phyloP scores from a whole-genome alignment of 2,888 invertebrate genomes.

The Pollenia griseotomentosa region DNA sequence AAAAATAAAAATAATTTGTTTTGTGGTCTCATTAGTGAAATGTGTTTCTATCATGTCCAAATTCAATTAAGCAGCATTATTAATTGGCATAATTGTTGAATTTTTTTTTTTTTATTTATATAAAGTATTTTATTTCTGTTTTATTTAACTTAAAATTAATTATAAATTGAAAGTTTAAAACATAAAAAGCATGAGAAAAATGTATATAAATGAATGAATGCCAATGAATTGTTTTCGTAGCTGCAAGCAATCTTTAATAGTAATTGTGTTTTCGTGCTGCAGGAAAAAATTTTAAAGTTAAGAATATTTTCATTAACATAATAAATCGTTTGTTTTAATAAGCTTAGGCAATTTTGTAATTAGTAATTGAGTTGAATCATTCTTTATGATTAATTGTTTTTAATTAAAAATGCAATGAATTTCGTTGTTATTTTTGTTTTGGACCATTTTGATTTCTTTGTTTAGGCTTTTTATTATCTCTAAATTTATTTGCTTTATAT shows the following conservation, averaged over 20 bases:
- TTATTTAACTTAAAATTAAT: slow-evolving; percentile 7
- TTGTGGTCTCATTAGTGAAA: slow-evolving; percentile 72
- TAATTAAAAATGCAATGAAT: slow-evolving; percentile 8
- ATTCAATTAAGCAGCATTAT: slow-evolving; percentile 71
- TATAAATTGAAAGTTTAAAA: background rate
- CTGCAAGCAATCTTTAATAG: too few relatives aligned
- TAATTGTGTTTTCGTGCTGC: too few relatives aligned
- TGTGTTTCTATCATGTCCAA: slow-evolving; percentile 70
- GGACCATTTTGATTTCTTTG: background rate
- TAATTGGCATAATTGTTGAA: slow-evolving; percentile 71
- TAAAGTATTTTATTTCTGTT: background rate
- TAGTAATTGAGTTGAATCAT: too few relatives aligned
- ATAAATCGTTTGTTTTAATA: too few relatives aligned
- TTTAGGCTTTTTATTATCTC: background rate
- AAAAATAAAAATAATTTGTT: slow-evolving; percentile 66
- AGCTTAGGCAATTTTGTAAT: too few relatives aligned
- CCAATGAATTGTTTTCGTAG: background rate
- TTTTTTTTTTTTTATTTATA: slow-evolving; percentile 35
- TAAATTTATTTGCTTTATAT: slow-evolving; percentile 1
- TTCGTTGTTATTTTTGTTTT: background rate
- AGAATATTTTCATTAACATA: too few relatives aligned
- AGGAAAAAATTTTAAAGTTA: too few relatives aligned
- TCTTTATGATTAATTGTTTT: background rate
- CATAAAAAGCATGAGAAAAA: slow-evolving; percentile 1
- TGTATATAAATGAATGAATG: background rate